Conservation (phyloP, 2,797 vertebrate species). For the Ctenosaura bakeri region DNA sequence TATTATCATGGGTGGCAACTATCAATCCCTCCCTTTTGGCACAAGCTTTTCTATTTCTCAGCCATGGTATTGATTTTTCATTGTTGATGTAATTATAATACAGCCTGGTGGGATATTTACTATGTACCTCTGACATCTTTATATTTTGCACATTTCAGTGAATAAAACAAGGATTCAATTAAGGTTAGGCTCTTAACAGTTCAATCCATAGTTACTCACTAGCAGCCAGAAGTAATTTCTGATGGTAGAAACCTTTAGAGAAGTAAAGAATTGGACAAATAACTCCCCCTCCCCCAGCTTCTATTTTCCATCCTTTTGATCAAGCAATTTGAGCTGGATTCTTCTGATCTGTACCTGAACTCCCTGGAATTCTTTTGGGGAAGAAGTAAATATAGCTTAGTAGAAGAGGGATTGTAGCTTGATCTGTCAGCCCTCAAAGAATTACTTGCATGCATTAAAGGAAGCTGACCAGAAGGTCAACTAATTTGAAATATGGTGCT, state of each 20-base stretch:
- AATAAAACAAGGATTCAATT: conserved; percentile 39
- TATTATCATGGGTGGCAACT: conserved; percentile 13
- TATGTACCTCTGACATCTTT: conserved; percentile 20
- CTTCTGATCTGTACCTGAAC: neutral
- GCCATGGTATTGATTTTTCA: conserved; percentile 34
- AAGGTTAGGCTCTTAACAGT: conserved; percentile 13
- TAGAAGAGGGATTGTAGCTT: neutral
- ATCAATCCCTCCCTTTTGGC: conserved; percentile 8
- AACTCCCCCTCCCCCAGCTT: no score
- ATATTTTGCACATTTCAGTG: conserved; percentile 34
- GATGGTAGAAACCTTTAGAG: neutral
- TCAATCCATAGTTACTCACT: conserved; percentile 26
- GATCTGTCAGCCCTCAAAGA: no score
- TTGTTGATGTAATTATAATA: conserved; percentile 38
- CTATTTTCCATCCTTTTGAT: no score
- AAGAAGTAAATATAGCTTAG: neutral
- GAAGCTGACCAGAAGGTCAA: no score
- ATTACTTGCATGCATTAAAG: no score
- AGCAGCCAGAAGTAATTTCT: conserved; percentile 18
- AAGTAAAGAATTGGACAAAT: neutral
- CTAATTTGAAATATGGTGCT: no score
- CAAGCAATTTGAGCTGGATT: no score
- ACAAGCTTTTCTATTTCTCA: conserved; percentile 18
- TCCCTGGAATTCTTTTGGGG: neutral
- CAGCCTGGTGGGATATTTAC: conserved; percentile 13